Base-by-base conservation (phyloP, 1,140 invertebrate species). In the Zaprionus tsacasi region DNA sequence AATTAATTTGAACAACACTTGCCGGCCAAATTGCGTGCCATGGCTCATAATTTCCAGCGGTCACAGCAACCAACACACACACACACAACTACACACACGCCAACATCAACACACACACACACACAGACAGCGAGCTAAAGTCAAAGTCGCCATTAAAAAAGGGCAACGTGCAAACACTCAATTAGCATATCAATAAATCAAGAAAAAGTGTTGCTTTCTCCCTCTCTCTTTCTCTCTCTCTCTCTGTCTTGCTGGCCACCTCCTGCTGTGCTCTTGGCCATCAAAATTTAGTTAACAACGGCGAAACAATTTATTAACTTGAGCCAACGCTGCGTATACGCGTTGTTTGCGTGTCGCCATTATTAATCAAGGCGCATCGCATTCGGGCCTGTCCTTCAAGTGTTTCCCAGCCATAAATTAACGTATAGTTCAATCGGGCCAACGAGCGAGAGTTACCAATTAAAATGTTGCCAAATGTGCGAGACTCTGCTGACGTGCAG, bases 151-250 rank as follows among this genome's bases (percentile, higher is more conserved):
- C 36, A 70, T 74, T 74, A 78, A 63, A 50, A 70, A 74, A 63
- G 73, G 58, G 38, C 83, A 83, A 88, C 83, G 83, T 88, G 80
- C 83, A 87, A 87, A 87, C 82, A 88, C 83, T 87, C 83, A 87
- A 87, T 87, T 87, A 87, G 83, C 83, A 87, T 87, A 87, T 87
- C 83, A 87, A 87, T 87, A 87, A 88, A 87, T 87, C 83, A 87
- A 87, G 83, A 73, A 75, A 87, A 80, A 82, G 74, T 83, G 77
- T 82, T 76, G 63, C 43, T 56, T 54, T 21, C 50, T 13, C 27
- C n/a, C n/a, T 15, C 27, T 8, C 13, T 1, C 27, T 7, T 45
- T 27, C 27, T n/a, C 11, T 3, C 50, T 10, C 8, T 25, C 25
- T 30, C 12, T 6, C 12, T 54, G 2, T 25, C 25, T 30, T 12